Conservation (phyloP, 1,140 invertebrate genomes). For the Dryas iulia region DNA sequence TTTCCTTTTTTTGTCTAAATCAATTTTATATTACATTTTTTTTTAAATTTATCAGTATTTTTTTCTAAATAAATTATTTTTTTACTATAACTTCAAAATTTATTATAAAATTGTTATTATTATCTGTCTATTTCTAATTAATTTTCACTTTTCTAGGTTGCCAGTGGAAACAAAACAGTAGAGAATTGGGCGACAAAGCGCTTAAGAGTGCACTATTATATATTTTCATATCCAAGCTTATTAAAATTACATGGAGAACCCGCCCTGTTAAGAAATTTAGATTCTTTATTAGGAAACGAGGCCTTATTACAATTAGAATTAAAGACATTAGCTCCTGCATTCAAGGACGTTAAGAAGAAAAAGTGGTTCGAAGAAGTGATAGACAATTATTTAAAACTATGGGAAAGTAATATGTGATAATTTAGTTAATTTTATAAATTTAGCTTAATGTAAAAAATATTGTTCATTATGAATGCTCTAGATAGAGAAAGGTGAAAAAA, state of each 20-base stretch:
- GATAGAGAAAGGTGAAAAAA: background rate
- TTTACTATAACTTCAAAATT: no score
- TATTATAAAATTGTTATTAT: no score
- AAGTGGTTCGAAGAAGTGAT: slow-evolving; percentile 92
- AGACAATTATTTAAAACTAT: slow-evolving; percentile 92
- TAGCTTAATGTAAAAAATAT: background rate
- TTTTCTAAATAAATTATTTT: no score
- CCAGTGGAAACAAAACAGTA: slow-evolving; percentile 90
- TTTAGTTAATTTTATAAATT: background rate
- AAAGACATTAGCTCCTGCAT: slow-evolving; percentile 87
- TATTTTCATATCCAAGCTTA: slow-evolving; percentile 89
- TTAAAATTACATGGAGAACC: slow-evolving; percentile 90
- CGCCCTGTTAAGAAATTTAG: slow-evolving; percentile 84
- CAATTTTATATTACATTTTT: no score
- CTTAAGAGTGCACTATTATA: slow-evolving; percentile 88
- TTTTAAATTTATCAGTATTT: no score
- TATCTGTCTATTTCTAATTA: background rate
- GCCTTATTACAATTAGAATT: slow-evolving; percentile 90
- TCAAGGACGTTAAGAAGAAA: slow-evolving; percentile 85
- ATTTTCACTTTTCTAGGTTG: slow-evolving; percentile 75
- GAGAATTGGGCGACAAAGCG: slow-evolving; percentile 87
- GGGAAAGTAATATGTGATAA: slow-evolving; percentile 91
- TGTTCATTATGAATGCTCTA: background rate
- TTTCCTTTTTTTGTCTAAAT: background rate
- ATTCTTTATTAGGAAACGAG: slow-evolving; percentile 89